These are phyloP conservation scores for Limnephilus rhombicus DNA, from an alignment of 2,888 invertebrate genomes.

Conservation along the genomic window DNA sequence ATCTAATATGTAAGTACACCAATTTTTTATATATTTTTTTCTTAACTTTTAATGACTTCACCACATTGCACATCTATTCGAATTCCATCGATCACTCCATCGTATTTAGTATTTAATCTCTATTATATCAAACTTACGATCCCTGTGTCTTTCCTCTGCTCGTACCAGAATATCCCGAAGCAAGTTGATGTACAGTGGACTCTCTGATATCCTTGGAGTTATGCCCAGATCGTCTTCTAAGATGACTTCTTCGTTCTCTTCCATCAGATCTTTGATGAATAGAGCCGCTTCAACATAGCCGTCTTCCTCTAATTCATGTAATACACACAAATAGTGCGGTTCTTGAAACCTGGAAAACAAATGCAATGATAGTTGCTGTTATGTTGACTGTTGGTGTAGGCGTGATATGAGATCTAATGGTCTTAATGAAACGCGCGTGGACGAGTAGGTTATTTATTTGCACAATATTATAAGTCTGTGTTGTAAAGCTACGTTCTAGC, in stretches of 20 bases:
- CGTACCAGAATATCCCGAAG: slow-evolving; percentile 70
- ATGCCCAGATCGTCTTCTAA: slow-evolving; percentile 77
- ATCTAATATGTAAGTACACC: too few species aligned
- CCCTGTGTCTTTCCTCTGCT: slow-evolving; percentile 73
- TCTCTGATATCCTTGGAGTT: slow-evolving; percentile 73
- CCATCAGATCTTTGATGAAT: slow-evolving; percentile 77
- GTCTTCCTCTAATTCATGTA: slow-evolving; percentile 77
- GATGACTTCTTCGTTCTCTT: slow-evolving; percentile 76
- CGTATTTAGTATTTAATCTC: neutral
- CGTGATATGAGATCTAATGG: too few species aligned
- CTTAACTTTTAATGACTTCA: too few species aligned
- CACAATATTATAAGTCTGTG: too few species aligned
- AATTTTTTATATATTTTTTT: too few species aligned
- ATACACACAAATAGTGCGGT: slow-evolving; percentile 77
- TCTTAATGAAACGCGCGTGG: too few species aligned
- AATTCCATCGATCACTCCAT: too few species aligned
- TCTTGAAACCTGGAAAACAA: slow-evolving; percentile 21
- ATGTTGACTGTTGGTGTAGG: too few species aligned
- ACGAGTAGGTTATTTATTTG: too few species aligned
- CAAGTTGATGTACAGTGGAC: slow-evolving; percentile 71
- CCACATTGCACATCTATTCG: too few species aligned
- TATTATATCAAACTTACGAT: slow-evolving; percentile 68
- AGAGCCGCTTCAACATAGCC: slow-evolving; percentile 75
- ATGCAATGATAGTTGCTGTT: too few species aligned
- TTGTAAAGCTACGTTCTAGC: too few species aligned